Base-by-base conservation (phyloP, 2,888 invertebrate species). In the Troides aeacus region DNA sequence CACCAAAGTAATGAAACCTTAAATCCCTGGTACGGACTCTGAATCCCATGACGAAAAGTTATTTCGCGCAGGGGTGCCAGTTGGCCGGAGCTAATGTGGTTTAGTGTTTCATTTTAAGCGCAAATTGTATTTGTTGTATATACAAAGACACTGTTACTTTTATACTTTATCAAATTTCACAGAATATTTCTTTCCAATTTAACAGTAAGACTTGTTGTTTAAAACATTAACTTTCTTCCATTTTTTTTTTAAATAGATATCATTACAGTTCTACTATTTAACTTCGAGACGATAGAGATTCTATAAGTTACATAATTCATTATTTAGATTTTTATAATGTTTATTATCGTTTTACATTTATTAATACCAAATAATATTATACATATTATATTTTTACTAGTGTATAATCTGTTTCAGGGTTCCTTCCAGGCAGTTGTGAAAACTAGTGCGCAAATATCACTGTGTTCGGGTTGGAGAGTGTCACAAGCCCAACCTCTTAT, bases 21-120 rank as follows among this genome's bases (percentile, higher is more conserved):
- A 92, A 92, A 92, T 92, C 92, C 90, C 92, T 90, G 88, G 90
- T 90, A 85, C 88, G 86, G 83, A 88, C 85, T 92, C 89, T 87
- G 92, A 92, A 92, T 92, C 92, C 92, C 89, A 84, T 85, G 88
- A 86, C 89, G 89, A 89, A 86, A 87, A 85, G 87, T 85, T 83
- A 84, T 79, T 79, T 77, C 71, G 83, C 77, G 75, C 82, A 84
- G 90, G 89, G 86, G 89, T 87, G 89, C 81, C 90, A 92, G 88
- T 92, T 88, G 89, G 90, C 88, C 86, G 86, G 75, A 84, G 80
- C 89, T 92, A 92, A 92, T 91, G 89, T 78, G 92, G 90, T 92
- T 92, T 91, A 88, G 85, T 88, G 86, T 91, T 91, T 88, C 90
- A 88, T 90, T 89, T 85, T 78, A 79, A 81, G 80, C 79, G 80